Base-by-base conservation (phyloP, 1,140 invertebrate genomes). In the Drosophila kikkawai region DNA sequence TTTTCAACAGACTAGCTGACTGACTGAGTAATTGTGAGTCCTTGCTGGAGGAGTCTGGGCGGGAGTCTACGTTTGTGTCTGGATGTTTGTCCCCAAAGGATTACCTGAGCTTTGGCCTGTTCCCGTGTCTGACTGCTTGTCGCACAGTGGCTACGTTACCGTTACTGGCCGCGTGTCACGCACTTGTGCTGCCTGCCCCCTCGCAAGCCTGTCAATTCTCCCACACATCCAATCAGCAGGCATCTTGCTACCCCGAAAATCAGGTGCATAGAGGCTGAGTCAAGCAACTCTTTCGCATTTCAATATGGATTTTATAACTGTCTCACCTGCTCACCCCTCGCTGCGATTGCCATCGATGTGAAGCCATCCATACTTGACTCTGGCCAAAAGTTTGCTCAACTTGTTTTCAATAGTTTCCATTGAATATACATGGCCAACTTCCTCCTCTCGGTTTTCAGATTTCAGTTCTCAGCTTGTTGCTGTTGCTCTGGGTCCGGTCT, bases 21-120 rank as follows among this genome's bases (percentile, higher is more conserved):
- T 59, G 56, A 42, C 57, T 58, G 47, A 53, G 17, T 50, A 59
- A 59, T 55, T 83, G 80, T 67, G 44, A 39, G 59, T 39, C 36
- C n/a, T 26, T 37, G 34, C n/a, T 34, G 50, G 45, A 36, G 50
- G 45, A 36, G 32, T 42, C 36, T 57, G 17, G 13, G 42, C 8
- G 17, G n/a, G 19, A 29, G 26, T 22, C 22, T 51, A 53, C 26
- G 55, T 48, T 22, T 45, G 53, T 44, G 61, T 60, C 58, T 59
- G 74, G 61, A 65, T 83, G 83, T 51, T 51, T 44, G 77, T 80
- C 56, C 83, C 85, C 70, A 75, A 58, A 74, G 86, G 85, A 90
- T 90, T 90, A 90, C 85, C 79, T 74, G 70, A 60, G 82, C 85
- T 90, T 90, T 78, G 83, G 81, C 68, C 80, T 84, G 85, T 90